Conservation (phyloP, 2,113 vertebrate species). For the Sebastes fasciatus region DNA sequence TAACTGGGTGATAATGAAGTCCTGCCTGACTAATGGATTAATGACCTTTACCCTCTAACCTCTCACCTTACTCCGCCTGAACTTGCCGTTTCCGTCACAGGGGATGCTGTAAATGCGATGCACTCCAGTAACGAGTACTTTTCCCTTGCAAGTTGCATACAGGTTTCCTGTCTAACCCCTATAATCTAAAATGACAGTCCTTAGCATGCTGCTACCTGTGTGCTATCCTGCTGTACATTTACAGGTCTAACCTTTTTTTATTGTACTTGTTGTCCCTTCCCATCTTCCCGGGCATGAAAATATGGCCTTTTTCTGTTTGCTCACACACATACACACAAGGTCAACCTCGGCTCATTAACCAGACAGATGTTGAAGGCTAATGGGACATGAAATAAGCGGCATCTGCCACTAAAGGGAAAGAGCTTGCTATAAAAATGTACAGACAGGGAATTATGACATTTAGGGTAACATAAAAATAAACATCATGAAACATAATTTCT, state of each 20-base stretch:
- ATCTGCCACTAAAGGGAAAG: constrained; percentile 24
- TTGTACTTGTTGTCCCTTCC: neutral
- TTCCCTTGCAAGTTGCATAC: constrained; percentile 13
- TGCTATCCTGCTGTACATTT: neutral
- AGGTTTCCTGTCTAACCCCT: constrained; percentile 6
- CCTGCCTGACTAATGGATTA: constrained; percentile 5
- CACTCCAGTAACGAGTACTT: constrained; percentile 7
- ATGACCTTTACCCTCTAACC: constrained; percentile 13
- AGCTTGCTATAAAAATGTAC: neutral
- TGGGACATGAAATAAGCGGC: constrained; percentile 49
- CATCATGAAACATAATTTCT: neutral
- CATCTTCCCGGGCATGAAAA: neutral
- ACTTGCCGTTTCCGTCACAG: constrained; percentile 26
- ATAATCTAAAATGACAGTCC: neutral
- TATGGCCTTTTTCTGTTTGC: constrained; percentile 3
- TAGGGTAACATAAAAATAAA: neutral
- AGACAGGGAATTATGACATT: neutral
- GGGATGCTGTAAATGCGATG: constrained; percentile 27
- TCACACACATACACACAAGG: neutral
- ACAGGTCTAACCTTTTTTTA: constrained; percentile 14
- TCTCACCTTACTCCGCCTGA: constrained; percentile 12
- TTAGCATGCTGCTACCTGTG: neutral
- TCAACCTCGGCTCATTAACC: constrained; percentile 24
- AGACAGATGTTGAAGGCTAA: constrained; percentile 51
- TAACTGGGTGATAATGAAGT: constrained; percentile 3